Percentiles rank a stretch among this genome's conserved stretches.
Evolutionary conservation across 2,888 invertebrate species (phyloP).

Genomic region (Miltochrista miniata): DNA sequence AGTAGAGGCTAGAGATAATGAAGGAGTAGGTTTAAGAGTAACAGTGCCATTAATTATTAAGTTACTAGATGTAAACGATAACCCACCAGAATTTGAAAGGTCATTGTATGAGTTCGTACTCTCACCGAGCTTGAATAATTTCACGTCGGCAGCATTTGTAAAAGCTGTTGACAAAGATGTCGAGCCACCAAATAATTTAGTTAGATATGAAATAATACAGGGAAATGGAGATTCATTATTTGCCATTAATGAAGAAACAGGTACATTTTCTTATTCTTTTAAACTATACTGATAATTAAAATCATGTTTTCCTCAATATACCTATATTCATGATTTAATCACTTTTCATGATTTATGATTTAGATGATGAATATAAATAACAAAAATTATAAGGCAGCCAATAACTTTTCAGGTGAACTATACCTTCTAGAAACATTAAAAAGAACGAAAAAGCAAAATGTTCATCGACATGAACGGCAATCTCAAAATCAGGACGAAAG

Average conservation of each 20-base stretch:
- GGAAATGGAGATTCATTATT: conserved; percentile 91
- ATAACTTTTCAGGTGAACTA: conserved; percentile 82
- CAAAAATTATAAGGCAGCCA: no score
- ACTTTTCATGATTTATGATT: no score
- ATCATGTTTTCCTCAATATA: background rate
- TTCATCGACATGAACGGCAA: conserved; percentile 76
- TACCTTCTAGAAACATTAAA: conserved; percentile 83
- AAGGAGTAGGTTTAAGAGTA: conserved; percentile 90
- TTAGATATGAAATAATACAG: conserved; percentile 92
- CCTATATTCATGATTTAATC: no score
- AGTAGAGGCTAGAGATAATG: conserved; percentile 94
- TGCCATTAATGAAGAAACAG: conserved; percentile 89
- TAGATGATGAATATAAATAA: no score
- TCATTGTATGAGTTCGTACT: conserved; percentile 91
- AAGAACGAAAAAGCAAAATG: conserved; percentile 68
- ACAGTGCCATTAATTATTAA: conserved; percentile 89
- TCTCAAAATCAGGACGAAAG: conserved; percentile 69
- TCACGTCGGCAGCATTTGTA: conserved; percentile 90
- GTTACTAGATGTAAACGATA: conserved; percentile 92
- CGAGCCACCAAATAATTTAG: conserved; percentile 92
- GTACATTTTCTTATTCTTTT: conserved; percentile 49
- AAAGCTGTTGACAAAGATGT: conserved; percentile 94
- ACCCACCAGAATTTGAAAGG: conserved; percentile 92
- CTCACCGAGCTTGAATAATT: conserved; percentile 88
- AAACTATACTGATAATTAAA: background rate